Evolutionary conservation across 2,113 vertebrate species (phyloP).

Genomic region (Odontophorus gujanensis): DNA sequence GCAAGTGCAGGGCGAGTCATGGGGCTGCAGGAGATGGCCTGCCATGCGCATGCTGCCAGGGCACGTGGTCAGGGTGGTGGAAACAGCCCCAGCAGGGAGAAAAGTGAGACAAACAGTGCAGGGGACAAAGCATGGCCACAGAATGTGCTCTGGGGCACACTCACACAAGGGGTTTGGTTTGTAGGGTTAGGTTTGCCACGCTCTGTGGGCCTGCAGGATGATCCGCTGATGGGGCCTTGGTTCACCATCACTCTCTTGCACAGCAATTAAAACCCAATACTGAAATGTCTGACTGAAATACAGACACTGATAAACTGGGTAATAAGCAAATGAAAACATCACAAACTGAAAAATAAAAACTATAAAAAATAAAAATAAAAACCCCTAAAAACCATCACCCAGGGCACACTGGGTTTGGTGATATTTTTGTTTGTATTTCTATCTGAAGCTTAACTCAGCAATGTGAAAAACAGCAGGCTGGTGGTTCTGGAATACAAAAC

Average conservation of each 20-base stretch:
- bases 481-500: not conserved
- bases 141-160: not conserved
- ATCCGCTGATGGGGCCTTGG: not conserved
- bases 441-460: not conserved
- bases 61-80: not conserved
- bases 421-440: not conserved
- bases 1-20: not conserved
- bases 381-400: not conserved
- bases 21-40: not conserved
- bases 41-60: accelerated
- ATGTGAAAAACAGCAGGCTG: not conserved
- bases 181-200: not conserved
- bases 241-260: not conserved
- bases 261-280: not conserved
- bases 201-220: accelerated
- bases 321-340: not conserved
- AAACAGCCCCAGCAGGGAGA: not conserved
- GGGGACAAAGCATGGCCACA: not conserved
- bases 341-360: not conserved
- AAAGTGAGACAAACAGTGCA: not conserved
- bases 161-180: not conserved
- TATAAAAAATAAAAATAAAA: not conserved
- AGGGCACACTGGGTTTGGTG: not conserved
- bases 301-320: not conserved
- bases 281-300: not conserved